Conservation (phyloP, 2,797 vertebrate genomes). For the Notolepis coatsorum region DNA sequence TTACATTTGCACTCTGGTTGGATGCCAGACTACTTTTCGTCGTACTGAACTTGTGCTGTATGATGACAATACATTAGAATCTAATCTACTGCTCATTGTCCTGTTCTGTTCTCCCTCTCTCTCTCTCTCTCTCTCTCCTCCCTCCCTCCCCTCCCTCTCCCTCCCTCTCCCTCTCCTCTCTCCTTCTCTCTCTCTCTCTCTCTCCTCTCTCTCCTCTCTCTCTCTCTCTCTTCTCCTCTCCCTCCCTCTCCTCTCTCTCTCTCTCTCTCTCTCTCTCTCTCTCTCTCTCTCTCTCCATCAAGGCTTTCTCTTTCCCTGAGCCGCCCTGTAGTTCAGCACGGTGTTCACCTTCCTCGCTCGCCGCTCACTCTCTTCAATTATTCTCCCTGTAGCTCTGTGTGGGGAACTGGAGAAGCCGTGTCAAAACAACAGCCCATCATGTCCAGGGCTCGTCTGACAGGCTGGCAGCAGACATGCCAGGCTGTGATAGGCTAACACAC, state of each 20-base stretch:
- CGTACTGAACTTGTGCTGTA: too few species aligned
- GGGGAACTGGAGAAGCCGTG: not conserved
- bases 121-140: not conserved
- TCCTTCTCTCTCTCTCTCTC: constrained; percentile 17
- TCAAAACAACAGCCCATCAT: too few species aligned
- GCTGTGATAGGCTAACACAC: too few species aligned
- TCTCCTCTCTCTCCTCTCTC: constrained; percentile 7
- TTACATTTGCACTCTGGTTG: too few species aligned
- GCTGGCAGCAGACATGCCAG: too few species aligned
- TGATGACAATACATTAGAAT: too few species aligned
- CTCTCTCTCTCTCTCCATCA: not conserved
- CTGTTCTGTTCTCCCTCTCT: too few species aligned
- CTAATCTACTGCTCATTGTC: too few species aligned
- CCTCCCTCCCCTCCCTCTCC: constrained; percentile 23
- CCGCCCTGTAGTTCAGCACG: not conserved
- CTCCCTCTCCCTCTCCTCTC: not conserved
- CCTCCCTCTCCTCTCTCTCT: not conserved
- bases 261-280: constrained; percentile 11
- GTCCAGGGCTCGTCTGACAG: not conserved
- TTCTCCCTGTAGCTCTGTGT: not conserved
- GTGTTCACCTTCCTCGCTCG: not conserved
- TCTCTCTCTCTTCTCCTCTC: not conserved
- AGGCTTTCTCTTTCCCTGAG: too few species aligned
- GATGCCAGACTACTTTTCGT: too few species aligned
- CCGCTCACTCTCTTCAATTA: not conserved